phyloP scores from a whole-genome alignment of 2,888 invertebrate genomes.

The Eupithecia subumbrata region DNA sequence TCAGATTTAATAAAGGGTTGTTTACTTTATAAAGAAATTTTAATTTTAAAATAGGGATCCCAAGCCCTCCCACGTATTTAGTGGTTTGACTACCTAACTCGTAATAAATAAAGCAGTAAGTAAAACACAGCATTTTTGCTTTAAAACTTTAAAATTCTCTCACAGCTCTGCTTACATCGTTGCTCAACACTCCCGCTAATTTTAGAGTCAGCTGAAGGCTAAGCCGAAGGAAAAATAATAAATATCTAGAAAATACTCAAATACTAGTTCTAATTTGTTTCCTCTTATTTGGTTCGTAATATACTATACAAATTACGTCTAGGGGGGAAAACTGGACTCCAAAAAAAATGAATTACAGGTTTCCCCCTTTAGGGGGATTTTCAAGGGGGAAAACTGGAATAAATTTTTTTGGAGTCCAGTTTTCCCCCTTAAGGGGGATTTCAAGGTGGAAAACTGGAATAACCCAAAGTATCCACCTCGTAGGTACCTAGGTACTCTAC shows the following conservation, averaged over 20 bases:
- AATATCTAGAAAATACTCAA: not conserved
- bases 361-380: too few species aligned
- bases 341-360: too few species aligned
- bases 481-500: not conserved
- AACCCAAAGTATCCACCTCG: too few species aligned
- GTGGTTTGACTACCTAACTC: not conserved
- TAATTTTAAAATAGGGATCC: not conserved
- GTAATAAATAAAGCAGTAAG: slow-evolving; percentile 1
- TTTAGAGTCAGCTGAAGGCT: slow-evolving; percentile 7
- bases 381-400: too few species aligned
- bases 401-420: too few species aligned
- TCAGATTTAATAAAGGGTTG: not conserved
- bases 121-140: slow-evolving; percentile 3
- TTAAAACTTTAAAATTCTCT: slow-evolving; percentile 20
- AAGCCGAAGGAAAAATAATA: not conserved
- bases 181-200: not conserved
- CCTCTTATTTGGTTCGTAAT: too few species aligned
- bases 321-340: too few species aligned
- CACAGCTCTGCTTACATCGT: slow-evolving; percentile 2
- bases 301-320: too few species aligned
- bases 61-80: not conserved
- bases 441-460: too few species aligned
- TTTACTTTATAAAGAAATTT: not conserved
- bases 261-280: too few species aligned
- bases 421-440: too few species aligned